Conservation (phyloP, 2,888 invertebrate genomes). For the Thymelicus lineola region DNA sequence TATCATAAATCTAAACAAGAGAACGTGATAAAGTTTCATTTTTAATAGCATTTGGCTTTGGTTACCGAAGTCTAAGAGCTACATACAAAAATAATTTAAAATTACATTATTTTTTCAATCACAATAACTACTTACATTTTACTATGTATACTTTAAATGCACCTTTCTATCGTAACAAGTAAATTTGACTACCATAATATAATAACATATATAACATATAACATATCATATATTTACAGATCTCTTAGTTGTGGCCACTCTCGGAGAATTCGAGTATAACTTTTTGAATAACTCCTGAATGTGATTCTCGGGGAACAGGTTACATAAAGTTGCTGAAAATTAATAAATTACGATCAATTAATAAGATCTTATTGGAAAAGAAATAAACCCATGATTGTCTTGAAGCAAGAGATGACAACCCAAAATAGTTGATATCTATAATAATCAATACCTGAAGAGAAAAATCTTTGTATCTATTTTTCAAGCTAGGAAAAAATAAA, state of each 20-base stretch:
- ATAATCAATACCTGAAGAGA: too few species aligned
- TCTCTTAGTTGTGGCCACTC: conserved; percentile 69
- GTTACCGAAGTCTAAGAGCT: background rate
- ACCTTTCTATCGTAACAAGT: conserved; percentile 9
- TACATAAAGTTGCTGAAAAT: conserved; percentile 82
- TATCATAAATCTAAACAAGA: background rate
- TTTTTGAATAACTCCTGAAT: conserved; percentile 89
- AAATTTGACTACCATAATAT: conserved; percentile 16
- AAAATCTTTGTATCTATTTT: too few species aligned
- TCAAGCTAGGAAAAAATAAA: too few species aligned
- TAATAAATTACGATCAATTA: background rate
- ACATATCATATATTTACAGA: conserved; percentile 56
- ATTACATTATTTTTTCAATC: conserved; percentile 7
- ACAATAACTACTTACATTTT: background rate
- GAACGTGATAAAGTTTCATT: background rate
- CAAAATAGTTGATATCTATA: too few species aligned
- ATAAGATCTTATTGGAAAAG: background rate
- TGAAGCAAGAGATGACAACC: too few species aligned
- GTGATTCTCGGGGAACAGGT: conserved; percentile 92
- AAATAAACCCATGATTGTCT: too few species aligned
- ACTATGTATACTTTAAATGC: background rate
- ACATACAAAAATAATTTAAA: conserved; percentile 30
- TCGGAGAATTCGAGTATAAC: conserved; percentile 88
- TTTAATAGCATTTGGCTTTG: background rate
- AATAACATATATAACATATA: background rate